Conservation (phyloP, 2,113 vertebrate species). For the Megaceryle maxima region DNA sequence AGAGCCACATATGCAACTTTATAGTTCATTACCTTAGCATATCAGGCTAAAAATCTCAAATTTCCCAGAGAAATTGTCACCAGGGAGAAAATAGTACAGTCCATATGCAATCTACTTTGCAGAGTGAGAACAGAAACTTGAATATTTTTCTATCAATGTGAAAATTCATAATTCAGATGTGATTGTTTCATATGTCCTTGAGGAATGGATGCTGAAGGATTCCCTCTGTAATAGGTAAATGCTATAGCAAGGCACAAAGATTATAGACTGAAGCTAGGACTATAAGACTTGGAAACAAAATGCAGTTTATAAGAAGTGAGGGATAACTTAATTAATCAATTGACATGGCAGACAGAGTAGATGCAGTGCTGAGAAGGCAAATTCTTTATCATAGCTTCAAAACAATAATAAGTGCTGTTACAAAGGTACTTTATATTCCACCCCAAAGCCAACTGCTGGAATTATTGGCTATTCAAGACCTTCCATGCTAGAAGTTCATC, state of each 20-base stretch:
- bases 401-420: background rate
- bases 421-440: background rate
- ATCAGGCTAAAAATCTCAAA: background rate
- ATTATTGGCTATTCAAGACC: background rate
- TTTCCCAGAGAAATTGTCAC: background rate
- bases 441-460: background rate
- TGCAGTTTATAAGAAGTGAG: background rate
- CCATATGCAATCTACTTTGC: background rate
- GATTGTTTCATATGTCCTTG: background rate
- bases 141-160: background rate
- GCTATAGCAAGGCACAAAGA: background rate
- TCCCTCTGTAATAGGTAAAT: background rate
- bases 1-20: background rate
- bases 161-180: background rate
- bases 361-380: background rate
- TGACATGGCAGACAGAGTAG: background rate
- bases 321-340: background rate
- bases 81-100: background rate
- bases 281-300: background rate
- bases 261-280: background rate
- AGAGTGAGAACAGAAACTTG: background rate
- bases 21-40: background rate
- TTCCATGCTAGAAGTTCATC: background rate
- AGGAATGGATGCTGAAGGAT: background rate
- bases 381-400: background rate